phyloP scores from a whole-genome alignment of 1,140 invertebrate species.

The Sinella curviseta region DNA sequence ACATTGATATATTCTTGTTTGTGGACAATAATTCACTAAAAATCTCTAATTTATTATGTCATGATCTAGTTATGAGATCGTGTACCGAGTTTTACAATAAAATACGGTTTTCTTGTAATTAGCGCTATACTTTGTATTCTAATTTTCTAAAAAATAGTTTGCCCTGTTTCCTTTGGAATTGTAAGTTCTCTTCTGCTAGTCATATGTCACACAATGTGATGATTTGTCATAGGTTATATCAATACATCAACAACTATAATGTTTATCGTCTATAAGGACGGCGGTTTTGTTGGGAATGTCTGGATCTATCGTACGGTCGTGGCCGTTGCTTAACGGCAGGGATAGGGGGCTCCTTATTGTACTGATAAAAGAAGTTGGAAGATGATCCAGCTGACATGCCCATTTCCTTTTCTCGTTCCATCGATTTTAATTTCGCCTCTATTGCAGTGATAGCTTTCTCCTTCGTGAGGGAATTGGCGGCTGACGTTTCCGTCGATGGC shows the following conservation, averaged over 20 bases:
- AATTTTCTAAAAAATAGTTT: background rate
- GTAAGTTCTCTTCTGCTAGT: background rate
- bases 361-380: background rate
- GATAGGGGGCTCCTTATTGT: background rate
- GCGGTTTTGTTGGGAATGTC: background rate
- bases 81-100: too few species aligned
- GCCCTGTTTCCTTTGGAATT: conserved; percentile 9
- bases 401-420: conserved; percentile 47
- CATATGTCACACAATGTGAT: background rate
- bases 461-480: conserved; percentile 41
- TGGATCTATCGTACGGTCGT: conserved; percentile 7
- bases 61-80: background rate
- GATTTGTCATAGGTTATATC: background rate
- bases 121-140: background rate
- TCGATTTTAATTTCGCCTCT: conserved; percentile 54
- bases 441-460: conserved; percentile 53
- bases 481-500: conserved; percentile 21
- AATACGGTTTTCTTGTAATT: too few species aligned
- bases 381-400: background rate
- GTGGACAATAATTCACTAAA: background rate
- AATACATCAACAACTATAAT: background rate
- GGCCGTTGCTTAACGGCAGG: background rate
- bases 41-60: background rate
- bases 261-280: background rate
- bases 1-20: too few species aligned